These are phyloP conservation scores for Atherinomorus stipes DNA, from an alignment of 2,113 vertebrate species.

Conservation along the genomic window DNA sequence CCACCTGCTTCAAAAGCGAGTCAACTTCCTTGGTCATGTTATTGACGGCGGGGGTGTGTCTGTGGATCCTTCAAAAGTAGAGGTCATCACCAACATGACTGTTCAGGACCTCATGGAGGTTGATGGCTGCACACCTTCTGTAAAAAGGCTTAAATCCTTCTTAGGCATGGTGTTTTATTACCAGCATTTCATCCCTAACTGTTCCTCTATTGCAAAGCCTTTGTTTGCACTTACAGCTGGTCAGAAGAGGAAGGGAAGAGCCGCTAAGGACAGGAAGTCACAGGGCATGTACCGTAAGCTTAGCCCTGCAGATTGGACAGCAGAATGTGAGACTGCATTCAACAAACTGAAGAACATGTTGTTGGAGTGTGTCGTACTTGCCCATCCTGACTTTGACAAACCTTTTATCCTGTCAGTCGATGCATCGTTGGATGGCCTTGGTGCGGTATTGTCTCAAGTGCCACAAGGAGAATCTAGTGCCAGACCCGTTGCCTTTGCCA, in stretches of 20 bases:
- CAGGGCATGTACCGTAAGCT: neutral
- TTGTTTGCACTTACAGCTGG: conserved; percentile 11
- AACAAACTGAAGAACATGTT: neutral
- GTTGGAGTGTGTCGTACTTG: neutral
- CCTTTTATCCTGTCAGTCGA: too few relatives aligned
- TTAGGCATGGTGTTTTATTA: conserved; percentile 1
- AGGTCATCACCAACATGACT: neutral
- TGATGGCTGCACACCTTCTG: too few relatives aligned
- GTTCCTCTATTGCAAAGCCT: neutral
- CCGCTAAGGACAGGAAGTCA: neutral
- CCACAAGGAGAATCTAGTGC: neutral
- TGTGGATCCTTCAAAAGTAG: neutral
- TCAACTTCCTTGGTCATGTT: neutral
- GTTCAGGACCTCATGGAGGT: neutral
- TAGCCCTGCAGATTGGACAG: neutral
- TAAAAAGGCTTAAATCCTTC: neutral
- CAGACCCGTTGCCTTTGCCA: neutral
- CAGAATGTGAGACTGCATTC: neutral
- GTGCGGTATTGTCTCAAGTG: too few relatives aligned
- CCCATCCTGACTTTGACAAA: conserved; percentile 1
- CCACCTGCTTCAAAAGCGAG: neutral
- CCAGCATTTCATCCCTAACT: too few relatives aligned
- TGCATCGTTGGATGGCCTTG: too few relatives aligned
- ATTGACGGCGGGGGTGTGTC: neutral
- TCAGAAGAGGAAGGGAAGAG: neutral